Evolutionary conservation across 2,888 invertebrate genomes (phyloP).

Genomic region (Chymomyza caudatula): DNA sequence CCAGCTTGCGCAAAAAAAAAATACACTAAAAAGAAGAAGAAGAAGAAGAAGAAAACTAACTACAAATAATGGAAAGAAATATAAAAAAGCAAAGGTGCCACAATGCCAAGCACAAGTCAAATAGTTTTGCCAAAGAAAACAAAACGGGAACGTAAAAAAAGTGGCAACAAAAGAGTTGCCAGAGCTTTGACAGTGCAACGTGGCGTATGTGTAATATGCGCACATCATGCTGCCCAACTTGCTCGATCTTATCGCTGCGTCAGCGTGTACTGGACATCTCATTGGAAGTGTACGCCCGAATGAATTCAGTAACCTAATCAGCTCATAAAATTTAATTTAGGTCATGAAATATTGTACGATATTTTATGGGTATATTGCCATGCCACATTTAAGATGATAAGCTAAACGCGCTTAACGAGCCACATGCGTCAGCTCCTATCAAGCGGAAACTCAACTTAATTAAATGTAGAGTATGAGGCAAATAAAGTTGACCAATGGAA

Average conservation of each 20-base stretch:
- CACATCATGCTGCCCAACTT: background rate
- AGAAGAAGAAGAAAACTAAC: constrained; percentile 11
- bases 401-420: background rate
- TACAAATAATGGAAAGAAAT: no score
- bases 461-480: background rate
- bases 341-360: constrained; percentile 16
- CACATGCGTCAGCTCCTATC: no score
- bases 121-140: background rate
- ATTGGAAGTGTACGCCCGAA: constrained; percentile 15
- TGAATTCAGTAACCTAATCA: constrained; percentile 35
- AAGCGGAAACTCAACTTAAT: background rate
- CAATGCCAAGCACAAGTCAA: background rate
- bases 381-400: background rate
- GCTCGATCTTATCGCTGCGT: background rate
- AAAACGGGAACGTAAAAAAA: background rate
- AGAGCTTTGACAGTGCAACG: background rate
- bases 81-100: constrained; percentile 9
- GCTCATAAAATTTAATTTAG: constrained; percentile 41
- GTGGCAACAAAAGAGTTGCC: background rate
- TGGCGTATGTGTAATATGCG: background rate
- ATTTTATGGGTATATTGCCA: background rate
- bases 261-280: background rate
- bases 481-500: background rate
- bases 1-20: constrained; percentile 32
- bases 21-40: constrained; percentile 5